Evolutionary conservation across 1,140 invertebrate species (phyloP), one percentile per base, ranked within the genome.

Genomic region (Contarinia nasturtii): DNA sequence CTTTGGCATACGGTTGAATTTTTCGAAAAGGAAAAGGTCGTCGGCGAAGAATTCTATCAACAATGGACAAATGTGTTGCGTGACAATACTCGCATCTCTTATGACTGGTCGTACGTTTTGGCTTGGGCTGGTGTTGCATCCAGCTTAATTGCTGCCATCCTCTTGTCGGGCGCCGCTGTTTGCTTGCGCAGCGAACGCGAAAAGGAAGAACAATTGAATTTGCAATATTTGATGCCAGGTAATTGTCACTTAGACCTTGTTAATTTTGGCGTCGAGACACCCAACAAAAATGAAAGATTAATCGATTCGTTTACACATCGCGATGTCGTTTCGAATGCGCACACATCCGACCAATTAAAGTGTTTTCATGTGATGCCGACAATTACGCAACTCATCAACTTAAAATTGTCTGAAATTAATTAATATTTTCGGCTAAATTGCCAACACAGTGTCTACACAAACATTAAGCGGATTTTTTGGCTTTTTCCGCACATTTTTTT

Each of bases 221-320:
- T 93, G 83, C 88, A 93, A 74, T 93, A 94, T 71, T 75, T 93
- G 68, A 93, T 94, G 90, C 90, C 89, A 67, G 86, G 88, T 92
- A 49, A 45, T 44, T 38, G 27, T 41, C 33, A 43, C 36, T 20
- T 15, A 49, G 18, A 42, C 44, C 38, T 41, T 5, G 40, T 44
- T n/a, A 41, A 17, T 10, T 21, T 15, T 42, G 17, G 12, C 33
- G 27, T 22, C 17, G 18, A 27, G 15, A 33, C 7, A n/a, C 20
- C 7, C 17, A 12, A 15, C 2, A 2, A 15, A 19, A 18, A 33
- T 27, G 10, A 37, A 50, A 44, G 27, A 42, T 34, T 38, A 5
- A 38, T 17, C 15, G 12, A 38, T 17, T 38, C 36, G 12, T 17
- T 38, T 17, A 14, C 12, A 14, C 12, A 38, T n/a, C 15, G 12